Base-by-base conservation (phyloP, 2,888 invertebrate species). In the Monochamus alternatus region DNA sequence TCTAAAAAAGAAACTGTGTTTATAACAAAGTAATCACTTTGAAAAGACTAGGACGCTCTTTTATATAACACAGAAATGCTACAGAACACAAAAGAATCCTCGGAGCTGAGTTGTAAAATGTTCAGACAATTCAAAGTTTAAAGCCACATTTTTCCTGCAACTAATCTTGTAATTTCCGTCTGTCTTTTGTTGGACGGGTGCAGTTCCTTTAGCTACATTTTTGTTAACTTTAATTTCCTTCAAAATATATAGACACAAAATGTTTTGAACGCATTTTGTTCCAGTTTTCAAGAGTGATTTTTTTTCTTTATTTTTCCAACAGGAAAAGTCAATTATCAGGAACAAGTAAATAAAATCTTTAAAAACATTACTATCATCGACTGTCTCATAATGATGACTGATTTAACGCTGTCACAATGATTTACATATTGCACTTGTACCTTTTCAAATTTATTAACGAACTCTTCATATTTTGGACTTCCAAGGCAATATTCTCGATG, bases 121-220 rank as follows among this genome's bases (percentile, higher is more conserved):
- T 55, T 51, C 51, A 9, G 51, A n/a, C 51, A 51, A n/a, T 51
- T 55, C 55, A 55, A 55, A 55, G 55, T 55, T 55, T 55, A 55
- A 55, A 55, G 55, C 55, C 55, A 14, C 55, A 55, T 55, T 55
- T 55, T 55, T 55, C 55, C 55, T 55, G 55, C 55, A 55, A 14
- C 55, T 55, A 55, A 55, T 55, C 55, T 14, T 55, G 55, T 55
- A 55, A 55, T 55, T n/a, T n/a, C n/a, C 55, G 55, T 55, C 55
- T 55, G 55, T 55, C 55, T 55, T 55, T 14, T 55, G 55, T 55
- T 55, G 14, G 12, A 55, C 55, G n/a, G 14, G 3, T 5, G 55
- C 5, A 55, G 55, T 55, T 55, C 4, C 55, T 55, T 55, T 55
- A 14, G n/a, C n/a, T 55, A 55, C 55, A n/a, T 55, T n/a, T 10